Percentiles rank a stretch among this genome's conserved stretches.
phyloP scores from a whole-genome alignment of 2,797 vertebrate species.

The Gambusia yucatana region DNA sequence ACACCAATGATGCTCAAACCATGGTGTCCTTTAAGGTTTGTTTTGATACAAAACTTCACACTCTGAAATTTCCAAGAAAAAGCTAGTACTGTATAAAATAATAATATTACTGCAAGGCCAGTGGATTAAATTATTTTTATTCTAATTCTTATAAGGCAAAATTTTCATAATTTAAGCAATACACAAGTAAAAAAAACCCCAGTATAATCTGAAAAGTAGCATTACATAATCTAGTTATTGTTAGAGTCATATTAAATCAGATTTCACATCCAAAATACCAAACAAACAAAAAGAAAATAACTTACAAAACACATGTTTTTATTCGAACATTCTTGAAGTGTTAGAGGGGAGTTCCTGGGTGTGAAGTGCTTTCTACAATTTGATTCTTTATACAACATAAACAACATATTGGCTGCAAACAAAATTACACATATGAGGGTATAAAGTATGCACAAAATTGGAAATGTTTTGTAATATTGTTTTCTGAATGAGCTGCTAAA shows the following conservation, averaged over 20 bases:
- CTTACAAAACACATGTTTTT: slow-evolving; percentile 75
- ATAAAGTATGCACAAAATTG: slow-evolving; percentile 40
- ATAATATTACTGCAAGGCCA: slow-evolving; percentile 36
- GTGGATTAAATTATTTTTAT: slow-evolving; percentile 79
- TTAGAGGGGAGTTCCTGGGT: slow-evolving; percentile 50
- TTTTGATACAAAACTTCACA: slow-evolving; percentile 33
- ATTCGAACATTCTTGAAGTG: slow-evolving; percentile 65
- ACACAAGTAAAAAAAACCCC: slow-evolving; percentile 79
- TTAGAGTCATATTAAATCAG: slow-evolving; percentile 62
- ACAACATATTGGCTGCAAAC: slow-evolving; percentile 49
- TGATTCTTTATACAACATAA: slow-evolving; percentile 49
- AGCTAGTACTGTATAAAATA: slow-evolving; percentile 32
- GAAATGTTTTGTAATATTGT: slow-evolving; percentile 35
- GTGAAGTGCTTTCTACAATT: slow-evolving; percentile 62
- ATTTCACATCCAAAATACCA: slow-evolving; percentile 76
- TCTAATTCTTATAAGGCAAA: slow-evolving; percentile 75
- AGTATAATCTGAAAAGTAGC: slow-evolving; percentile 72
- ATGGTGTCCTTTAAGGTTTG: slow-evolving; percentile 38
- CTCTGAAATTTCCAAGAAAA: slow-evolving; percentile 36
- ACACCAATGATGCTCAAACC: slow-evolving; percentile 41
- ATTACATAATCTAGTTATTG: slow-evolving; percentile 67
- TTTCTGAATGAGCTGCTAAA: slow-evolving; percentile 57
- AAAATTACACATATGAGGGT: slow-evolving; percentile 56
- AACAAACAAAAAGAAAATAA: slow-evolving; percentile 65
- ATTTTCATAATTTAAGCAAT: slow-evolving; percentile 85